Evolutionary conservation across 1,140 invertebrate genomes (phyloP).

Genomic region (Hormaphis cornu): DNA sequence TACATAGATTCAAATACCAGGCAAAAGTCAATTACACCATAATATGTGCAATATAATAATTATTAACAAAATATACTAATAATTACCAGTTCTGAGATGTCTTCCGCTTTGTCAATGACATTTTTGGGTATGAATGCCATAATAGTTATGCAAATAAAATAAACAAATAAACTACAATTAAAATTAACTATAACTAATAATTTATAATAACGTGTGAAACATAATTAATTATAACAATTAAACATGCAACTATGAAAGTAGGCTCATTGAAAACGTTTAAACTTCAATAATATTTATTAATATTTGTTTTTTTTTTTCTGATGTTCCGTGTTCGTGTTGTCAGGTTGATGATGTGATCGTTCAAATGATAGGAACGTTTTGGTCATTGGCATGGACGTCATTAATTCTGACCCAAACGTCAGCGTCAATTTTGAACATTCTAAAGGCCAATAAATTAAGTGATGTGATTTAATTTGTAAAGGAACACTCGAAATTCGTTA

Average conservation of each 20-base stretch:
- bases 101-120: constrained; percentile 31
- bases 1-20: not conserved
- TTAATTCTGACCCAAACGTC: not conserved
- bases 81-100: constrained; percentile 33
- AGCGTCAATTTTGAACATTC: not conserved
- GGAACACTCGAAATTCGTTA: too few relatives aligned
- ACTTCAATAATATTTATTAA: not conserved
- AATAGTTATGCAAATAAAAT: not conserved
- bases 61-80: not conserved
- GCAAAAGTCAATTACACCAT: not conserved
- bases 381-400: constrained; percentile 21
- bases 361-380: constrained; percentile 13
- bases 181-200: not conserved
- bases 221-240: not conserved
- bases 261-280: too few relatives aligned
- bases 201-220: not conserved
- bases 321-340: constrained; percentile 18
- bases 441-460: too few relatives aligned
- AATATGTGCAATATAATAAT: not conserved
- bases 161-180: not conserved
- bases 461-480: too few relatives aligned
- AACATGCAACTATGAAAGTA: not conserved
- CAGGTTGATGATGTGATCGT: constrained; percentile 29
- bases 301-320: constrained; percentile 23
- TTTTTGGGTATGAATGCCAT: constrained; percentile 31